Conservation (phyloP, 2,888 invertebrate species). For the Oscheius sp. region DNA sequence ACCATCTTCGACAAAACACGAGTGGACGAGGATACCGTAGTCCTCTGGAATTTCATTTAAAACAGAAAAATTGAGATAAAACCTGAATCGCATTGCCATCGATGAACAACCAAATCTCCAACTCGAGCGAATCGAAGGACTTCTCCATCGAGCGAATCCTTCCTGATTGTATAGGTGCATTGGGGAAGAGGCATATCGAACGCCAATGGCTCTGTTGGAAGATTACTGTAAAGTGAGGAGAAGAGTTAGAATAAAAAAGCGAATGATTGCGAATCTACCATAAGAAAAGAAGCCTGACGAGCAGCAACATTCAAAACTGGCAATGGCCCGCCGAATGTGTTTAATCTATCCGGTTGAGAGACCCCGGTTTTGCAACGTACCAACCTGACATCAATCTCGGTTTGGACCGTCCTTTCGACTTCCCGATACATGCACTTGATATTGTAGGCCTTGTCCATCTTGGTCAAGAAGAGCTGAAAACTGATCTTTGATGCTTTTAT, state of each 20-base stretch:
- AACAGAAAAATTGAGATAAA: neutral
- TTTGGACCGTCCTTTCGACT: conserved; percentile 57
- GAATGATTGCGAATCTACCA: neutral
- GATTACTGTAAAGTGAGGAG: conserved; percentile 54
- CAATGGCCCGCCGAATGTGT: neutral
- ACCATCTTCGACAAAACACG: conserved; percentile 70
- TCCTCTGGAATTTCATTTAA: conserved; percentile 48
- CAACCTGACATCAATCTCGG: conserved; percentile 68
- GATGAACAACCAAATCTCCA: conserved; percentile 70
- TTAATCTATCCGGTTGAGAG: conserved; percentile 24
- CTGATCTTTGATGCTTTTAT: neutral
- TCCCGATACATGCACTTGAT: conserved; percentile 70
- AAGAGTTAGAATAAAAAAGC: neutral
- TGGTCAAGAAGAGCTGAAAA: conserved; percentile 66
- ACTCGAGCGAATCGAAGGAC: conserved; percentile 67
- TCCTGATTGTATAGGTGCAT: conserved; percentile 69
- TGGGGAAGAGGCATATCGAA: conserved; percentile 66
- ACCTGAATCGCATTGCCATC: conserved; percentile 70
- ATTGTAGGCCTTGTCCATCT: conserved; percentile 69
- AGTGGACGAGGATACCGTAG: conserved; percentile 69
- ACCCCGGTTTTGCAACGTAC: conserved; percentile 17
- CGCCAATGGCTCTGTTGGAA: conserved; percentile 62
- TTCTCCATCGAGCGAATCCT: conserved; percentile 68
- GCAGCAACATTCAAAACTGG: neutral
- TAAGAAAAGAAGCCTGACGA: conserved; percentile 4